phyloP scores from a whole-genome alignment of 2,113 vertebrate species.

The Elachura formosa region DNA sequence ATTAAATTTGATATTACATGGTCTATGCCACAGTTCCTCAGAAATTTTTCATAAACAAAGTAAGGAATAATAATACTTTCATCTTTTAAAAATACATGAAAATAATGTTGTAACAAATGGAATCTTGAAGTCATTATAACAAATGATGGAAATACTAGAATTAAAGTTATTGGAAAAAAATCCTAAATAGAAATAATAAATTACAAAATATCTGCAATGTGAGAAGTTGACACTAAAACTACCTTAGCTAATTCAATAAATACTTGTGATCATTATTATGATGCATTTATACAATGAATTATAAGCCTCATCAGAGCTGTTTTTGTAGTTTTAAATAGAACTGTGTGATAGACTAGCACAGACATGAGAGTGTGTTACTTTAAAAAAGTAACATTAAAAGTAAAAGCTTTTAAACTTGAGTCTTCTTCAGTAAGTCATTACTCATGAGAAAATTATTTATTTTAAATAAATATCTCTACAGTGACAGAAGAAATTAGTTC shows the following conservation, averaged over 20 bases:
- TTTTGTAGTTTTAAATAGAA: background rate
- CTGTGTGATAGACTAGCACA: background rate
- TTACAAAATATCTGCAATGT: background rate
- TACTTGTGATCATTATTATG: background rate
- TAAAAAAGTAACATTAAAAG: background rate
- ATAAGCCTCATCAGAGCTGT: background rate
- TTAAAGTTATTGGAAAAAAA: background rate
- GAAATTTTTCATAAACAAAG: background rate
- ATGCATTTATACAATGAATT: background rate
- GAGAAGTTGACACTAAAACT: background rate
- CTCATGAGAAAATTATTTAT: background rate
- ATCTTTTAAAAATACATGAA: background rate
- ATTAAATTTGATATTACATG: background rate
- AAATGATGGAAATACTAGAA: background rate
- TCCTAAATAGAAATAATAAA: background rate
- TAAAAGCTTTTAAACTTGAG: background rate
- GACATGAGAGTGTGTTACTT: background rate
- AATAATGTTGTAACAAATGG: background rate
- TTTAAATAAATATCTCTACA: no score
- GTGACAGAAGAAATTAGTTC: no score
- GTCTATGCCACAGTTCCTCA: background rate
- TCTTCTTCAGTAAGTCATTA: background rate
- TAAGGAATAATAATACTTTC: background rate
- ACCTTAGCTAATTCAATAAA: background rate
- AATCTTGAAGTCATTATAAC: background rate